These are phyloP conservation scores for Paralvinella palmiformis DNA, from an alignment of 1,140 invertebrate species.

Conservation along the genomic window DNA sequence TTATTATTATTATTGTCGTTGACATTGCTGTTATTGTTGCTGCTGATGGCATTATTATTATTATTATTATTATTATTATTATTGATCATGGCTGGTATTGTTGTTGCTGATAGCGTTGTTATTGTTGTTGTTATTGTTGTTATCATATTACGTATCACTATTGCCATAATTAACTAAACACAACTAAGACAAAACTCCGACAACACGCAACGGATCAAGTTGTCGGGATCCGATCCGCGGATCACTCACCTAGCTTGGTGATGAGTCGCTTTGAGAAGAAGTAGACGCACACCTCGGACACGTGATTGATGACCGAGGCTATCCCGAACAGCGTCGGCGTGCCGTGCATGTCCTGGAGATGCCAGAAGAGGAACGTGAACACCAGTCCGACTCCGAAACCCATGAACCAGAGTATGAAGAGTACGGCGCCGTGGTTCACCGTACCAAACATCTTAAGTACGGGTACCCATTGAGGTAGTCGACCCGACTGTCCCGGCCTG, in stretches of 20 bases:
- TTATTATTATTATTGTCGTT: too few relatives aligned
- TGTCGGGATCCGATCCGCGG: too few relatives aligned
- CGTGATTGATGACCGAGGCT: constrained; percentile 96
- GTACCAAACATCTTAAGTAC: constrained; percentile 40
- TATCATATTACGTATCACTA: neutral
- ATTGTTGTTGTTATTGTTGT: too few relatives aligned
- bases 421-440: constrained; percentile 60
- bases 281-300: constrained; percentile 96
- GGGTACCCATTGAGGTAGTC: constrained; percentile 17
- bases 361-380: constrained; percentile 99
- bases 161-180: neutral
- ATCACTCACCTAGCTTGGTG: constrained; percentile 35
- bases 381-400: constrained; percentile 98
- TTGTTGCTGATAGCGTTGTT: too few relatives aligned
- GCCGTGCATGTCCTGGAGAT: constrained; percentile 92
- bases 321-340: constrained; percentile 95
- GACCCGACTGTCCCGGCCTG: constrained; percentile 19
- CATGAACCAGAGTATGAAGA: constrained; percentile 98
- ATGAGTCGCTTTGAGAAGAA: constrained; percentile 96
- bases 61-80: too few relatives aligned
- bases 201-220: too few relatives aligned
- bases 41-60: too few relatives aligned
- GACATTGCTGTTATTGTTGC: too few relatives aligned
- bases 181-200: neutral
- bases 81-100: too few relatives aligned